Base-by-base conservation (phyloP, 2,113 vertebrate genomes). In the Rhegmatorhina hoffmannsi region DNA sequence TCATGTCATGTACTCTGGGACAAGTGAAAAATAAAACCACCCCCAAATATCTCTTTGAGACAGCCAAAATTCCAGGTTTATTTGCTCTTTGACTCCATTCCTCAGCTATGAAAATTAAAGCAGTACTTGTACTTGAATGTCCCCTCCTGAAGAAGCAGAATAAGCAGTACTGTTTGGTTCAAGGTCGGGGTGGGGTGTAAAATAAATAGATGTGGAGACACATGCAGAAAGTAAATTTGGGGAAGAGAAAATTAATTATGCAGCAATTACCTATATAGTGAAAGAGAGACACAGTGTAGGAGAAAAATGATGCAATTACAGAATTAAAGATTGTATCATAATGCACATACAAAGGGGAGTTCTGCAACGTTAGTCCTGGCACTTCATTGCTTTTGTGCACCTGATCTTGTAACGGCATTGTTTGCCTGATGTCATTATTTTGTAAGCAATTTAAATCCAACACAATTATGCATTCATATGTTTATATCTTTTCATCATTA, bases 311-410 rank as follows among this genome's bases (percentile, higher is more conserved):
- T 70, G 82, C 75, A 91, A 94, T 77, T 85, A 76, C 21, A 67
- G 68, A 92, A 90, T 91, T 95, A 95, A 95, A 96, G 89, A 95
- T 89, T 83, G 76, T 92, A 88, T 92, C 95, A 95, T 69, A 83
- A 92, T 81, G 72, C 93, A 93, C 89, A 93, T 73, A 90, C 81
- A 89, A 77, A 92, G 47, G 55, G 40, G 46, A 96, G 69, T 79
- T 68, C 81, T 21, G 69, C 66, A 80, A 62, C 13, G 5, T 88
- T 74, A 88, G 79, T 52, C 46, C 76, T 87, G 73, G 49, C 60
- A 84, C 66, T 86, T 77, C 78, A 84, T 23, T 85, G 75, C 78
- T 80, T 92, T 59, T 77, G 75, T 70, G 68, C 1, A 4, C 26
- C 36, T 67, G 83, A 75, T 90, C 92, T 93, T 89, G 60, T 86